Evolutionary conservation across 2,797 vertebrate genomes (phyloP), one percentile per base, ranked within the genome.

Genomic region (Lophotriccus pileatus): DNA sequence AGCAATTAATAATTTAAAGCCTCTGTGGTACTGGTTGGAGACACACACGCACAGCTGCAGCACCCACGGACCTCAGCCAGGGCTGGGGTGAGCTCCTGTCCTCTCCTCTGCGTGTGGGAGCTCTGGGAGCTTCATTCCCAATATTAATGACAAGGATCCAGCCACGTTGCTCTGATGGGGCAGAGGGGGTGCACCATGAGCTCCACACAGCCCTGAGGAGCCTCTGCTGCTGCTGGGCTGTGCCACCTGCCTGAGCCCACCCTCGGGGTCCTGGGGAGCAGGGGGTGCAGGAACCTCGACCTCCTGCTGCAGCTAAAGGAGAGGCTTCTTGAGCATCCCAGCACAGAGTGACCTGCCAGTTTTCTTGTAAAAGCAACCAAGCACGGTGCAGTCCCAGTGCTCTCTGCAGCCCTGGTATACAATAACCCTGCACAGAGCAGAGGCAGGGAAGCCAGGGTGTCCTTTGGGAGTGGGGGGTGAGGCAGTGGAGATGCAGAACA

Each of bases 1-100:
- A 93, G 41, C 6, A 1, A 81, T 93, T 52, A 90, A 89, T 87
- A 92, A 93, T 72, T 81, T 76, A 91, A 76, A 89, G 56, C 14
- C 74, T 46, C 84, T 18, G 8, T 68, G 32, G 76, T 21, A 36
- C 30, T 18, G 34, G 39, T 14, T 86, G 64, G 41, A 73, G 68
- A 36, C 46, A 59, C 46, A 21, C 0, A 36, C 78, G 27, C 19
- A 18, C 44, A 76, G 74, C 75, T 82, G 69, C 64, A 6, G 87
- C 46, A 41, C 20, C 66, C 66, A 4, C 3, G 37, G 78, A 14
- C 12, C 79, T 27, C 63, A 60, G 49, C 37, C 89, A 70, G 64
- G 46, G 36, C 66, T 24, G 36, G 21, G 55, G 14, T 1, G 2
- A 37, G 52, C 52, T 59, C 24, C 0, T 2, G 2, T 8, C 36